Conservation (phyloP, 2,888 invertebrate genomes). For the Agrochola circellaris region DNA sequence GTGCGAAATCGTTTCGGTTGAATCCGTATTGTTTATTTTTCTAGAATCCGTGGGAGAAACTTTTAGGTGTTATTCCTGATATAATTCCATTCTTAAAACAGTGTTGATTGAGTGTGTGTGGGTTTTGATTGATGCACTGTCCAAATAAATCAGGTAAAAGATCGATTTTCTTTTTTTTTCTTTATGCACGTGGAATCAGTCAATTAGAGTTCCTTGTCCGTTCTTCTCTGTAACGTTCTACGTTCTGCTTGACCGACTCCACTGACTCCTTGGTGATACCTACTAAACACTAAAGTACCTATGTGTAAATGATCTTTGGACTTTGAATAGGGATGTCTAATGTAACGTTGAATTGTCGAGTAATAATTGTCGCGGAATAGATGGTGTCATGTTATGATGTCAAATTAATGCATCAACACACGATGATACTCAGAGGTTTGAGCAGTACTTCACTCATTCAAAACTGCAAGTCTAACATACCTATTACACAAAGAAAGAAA, state of each 20-base stretch:
- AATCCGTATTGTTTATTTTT: slow-evolving; percentile 37
- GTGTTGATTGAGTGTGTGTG: slow-evolving; percentile 31
- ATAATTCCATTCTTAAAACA: slow-evolving; percentile 15
- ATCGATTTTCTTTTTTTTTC: not conserved
- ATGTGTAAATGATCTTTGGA: not conserved
- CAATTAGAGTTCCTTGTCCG: not conserved
- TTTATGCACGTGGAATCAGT: not conserved
- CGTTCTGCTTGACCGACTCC: not conserved
- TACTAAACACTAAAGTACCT: not conserved
- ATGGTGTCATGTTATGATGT: not conserved
- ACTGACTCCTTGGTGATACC: not conserved
- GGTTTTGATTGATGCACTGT: slow-evolving; percentile 26
- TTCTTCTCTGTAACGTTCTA: not conserved
- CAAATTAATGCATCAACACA: not conserved
- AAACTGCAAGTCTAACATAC: not conserved
- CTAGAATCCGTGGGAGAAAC: slow-evolving; percentile 23
- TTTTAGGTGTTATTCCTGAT: slow-evolving; percentile 25
- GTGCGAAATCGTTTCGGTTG: slow-evolving; percentile 48
- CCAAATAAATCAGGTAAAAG: slow-evolving; percentile 30
- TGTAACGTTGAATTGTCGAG: not conserved
- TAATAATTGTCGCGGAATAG: not conserved
- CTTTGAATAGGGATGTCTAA: not conserved
- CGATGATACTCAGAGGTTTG: not conserved
- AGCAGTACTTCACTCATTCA: not conserved
- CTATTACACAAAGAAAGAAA: not conserved